A percentile compares a stretch with the other conserved stretches of the same genome.
Evolutionary conservation across 2,797 vertebrate genomes (phyloP).

Genomic region (Zenarchopterus dispar): DNA sequence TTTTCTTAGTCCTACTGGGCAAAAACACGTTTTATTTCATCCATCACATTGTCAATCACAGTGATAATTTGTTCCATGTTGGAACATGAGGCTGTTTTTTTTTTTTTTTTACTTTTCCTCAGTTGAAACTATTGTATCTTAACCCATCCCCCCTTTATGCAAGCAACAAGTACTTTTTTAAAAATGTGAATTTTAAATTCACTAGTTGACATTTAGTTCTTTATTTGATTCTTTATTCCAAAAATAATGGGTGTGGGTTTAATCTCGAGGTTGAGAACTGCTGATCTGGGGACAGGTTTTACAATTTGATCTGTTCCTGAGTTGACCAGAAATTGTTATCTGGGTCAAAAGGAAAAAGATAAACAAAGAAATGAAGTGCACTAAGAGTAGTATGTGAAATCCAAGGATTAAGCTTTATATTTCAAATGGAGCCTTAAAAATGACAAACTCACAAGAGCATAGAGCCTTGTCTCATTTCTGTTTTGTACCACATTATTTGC

Average conservation of each 20-base stretch:
- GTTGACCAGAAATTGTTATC: conserved; percentile 14
- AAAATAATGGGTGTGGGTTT: conserved; percentile 9
- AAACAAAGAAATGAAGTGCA: conserved; percentile 20
- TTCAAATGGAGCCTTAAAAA: conserved; percentile 71
- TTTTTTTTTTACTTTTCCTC: not conserved
- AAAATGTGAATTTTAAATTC: conserved; percentile 1
- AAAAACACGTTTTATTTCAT: conserved; percentile 13
- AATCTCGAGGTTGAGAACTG: not conserved
- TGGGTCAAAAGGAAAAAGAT: conserved; percentile 17
- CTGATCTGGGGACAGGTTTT: not conserved
- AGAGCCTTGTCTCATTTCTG: conserved; percentile 26
- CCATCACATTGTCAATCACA: conserved; percentile 35
- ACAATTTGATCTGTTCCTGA: conserved; percentile 1
- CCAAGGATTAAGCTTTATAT: conserved; percentile 36
- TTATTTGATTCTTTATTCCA: not conserved
- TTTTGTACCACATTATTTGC: conserved; percentile 39
- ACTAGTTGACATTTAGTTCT: not conserved
- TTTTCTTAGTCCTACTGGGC: conserved; percentile 44
- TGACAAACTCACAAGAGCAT: conserved; percentile 22
- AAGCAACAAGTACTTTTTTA: conserved; percentile 28
- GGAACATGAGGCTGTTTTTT: conserved; percentile 52
- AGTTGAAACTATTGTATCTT: no score
- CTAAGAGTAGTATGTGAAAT: conserved; percentile 34
- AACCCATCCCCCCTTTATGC: not conserved
- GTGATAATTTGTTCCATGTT: conserved; percentile 70